These are phyloP conservation scores for Crax fasciolata DNA, from an alignment of 2,797 vertebrate species.

Conservation along the genomic window DNA sequence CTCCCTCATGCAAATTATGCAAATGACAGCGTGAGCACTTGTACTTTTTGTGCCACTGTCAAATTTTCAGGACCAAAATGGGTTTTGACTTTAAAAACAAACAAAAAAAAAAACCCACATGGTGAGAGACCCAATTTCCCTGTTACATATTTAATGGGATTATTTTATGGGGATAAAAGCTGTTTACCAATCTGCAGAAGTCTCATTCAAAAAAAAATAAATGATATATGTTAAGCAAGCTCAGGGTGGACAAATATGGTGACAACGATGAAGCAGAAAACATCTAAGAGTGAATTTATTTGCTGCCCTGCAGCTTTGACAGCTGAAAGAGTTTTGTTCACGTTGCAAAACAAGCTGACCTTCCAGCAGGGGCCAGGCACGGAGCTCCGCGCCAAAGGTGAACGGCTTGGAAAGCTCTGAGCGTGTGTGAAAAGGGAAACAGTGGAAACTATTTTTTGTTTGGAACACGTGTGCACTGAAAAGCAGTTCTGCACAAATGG, in stretches of 20 bases:
- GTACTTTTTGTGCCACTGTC: not conserved
- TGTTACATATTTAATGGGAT: not conserved
- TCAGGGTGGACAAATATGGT: not conserved
- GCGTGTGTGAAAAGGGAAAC: not conserved
- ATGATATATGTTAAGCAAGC: not conserved
- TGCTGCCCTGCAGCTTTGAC: not conserved
- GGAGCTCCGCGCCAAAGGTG: constrained; percentile 48
- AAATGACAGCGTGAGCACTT: not conserved
- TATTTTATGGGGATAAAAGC: not conserved
- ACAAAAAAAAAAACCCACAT: not conserved
- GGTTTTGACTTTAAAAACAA: not conserved
- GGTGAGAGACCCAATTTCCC: not conserved
- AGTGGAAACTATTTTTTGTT: constrained; percentile 51
- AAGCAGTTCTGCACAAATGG: not conserved
- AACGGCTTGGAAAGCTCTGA: constrained; percentile 26
- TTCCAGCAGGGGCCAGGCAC: constrained; percentile 5
- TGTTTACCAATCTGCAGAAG: not conserved
- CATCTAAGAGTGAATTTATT: not conserved
- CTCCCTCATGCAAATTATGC: constrained; percentile 60
- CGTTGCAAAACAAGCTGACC: constrained; percentile 34
- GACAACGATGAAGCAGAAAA: not conserved
- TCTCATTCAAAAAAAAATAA: not conserved
- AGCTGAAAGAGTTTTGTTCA: not conserved
- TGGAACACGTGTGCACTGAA: not conserved
- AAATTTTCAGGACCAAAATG: constrained; percentile 43